Evolutionary conservation across 1,140 invertebrate genomes (phyloP).

Genomic region (Chymomyza costata): DNA sequence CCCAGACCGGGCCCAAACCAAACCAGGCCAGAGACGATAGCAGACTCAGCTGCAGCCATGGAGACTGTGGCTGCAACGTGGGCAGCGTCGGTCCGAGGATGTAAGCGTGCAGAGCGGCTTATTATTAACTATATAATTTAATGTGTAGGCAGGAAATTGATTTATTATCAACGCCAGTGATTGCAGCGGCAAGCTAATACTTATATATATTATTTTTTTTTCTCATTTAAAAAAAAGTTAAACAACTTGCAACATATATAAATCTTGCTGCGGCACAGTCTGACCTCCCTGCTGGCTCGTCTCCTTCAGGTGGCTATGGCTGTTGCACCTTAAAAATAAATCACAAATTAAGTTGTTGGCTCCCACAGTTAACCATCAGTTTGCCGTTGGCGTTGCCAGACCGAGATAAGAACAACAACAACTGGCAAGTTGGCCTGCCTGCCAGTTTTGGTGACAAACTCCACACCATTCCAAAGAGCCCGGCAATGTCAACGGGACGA

Average conservation of each 20-base stretch:
- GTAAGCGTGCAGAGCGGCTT: slow-evolving; percentile 45
- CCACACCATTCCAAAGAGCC: slow-evolving; percentile 26
- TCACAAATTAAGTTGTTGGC: slow-evolving; percentile 70
- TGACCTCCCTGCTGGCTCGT: too few relatives aligned
- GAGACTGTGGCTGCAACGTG: slow-evolving; percentile 41
- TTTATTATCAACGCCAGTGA: slow-evolving; percentile 69
- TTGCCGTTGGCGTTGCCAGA: slow-evolving; percentile 29
- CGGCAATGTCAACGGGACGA: slow-evolving; percentile 5
- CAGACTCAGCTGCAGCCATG: slow-evolving; percentile 5
- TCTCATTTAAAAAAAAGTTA: too few relatives aligned
- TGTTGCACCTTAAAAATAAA: slow-evolving; percentile 54
- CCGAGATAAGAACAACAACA: slow-evolving; percentile 2
- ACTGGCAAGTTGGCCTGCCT: slow-evolving; percentile 17
- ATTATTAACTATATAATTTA: slow-evolving; percentile 72
- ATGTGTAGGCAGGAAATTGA: slow-evolving; percentile 71
- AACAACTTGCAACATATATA: too few relatives aligned
- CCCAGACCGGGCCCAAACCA: neutral
- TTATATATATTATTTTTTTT: too few relatives aligned
- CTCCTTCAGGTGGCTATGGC: too few relatives aligned
- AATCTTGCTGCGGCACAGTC: too few relatives aligned
- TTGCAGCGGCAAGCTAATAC: slow-evolving; percentile 7
- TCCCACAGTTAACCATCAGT: slow-evolving; percentile 57
- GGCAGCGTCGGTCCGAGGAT: slow-evolving; percentile 46
- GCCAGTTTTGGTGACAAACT: slow-evolving; percentile 44
- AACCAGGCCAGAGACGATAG: slow-evolving; percentile 5